Conservation (phyloP, 1,140 invertebrate species). For the Pemphigus obesinymphae region DNA sequence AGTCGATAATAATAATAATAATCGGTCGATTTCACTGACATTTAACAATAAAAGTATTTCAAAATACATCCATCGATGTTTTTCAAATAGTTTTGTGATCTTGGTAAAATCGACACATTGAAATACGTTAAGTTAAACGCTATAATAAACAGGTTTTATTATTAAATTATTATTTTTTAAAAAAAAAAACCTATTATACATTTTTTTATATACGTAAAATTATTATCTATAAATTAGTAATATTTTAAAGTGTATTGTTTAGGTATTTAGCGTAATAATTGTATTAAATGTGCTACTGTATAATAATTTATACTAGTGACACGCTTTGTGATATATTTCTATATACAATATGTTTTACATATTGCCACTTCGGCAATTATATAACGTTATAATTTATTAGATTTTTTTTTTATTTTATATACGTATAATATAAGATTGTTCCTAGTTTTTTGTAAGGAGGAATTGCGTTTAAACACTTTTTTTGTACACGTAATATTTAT, state of each 20-base stretch:
- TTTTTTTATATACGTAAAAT: background rate
- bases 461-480: background rate
- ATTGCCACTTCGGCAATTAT: too few species aligned
- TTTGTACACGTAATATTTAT: too few species aligned
- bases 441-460: conserved; percentile 18
- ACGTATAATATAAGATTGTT: conserved; percentile 13
- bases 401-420: too few species aligned
- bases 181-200: too few species aligned
- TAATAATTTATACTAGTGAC: background rate
- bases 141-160: background rate
- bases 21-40: conserved; percentile 36
- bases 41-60: conserved; percentile 25
- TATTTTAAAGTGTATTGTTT: background rate
- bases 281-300: background rate
- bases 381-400: background rate
- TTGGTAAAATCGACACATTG: conserved; percentile 32
- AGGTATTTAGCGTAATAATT: background rate
- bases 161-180: background rate
- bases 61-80: background rate
- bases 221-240: background rate
- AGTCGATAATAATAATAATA: too few species aligned
- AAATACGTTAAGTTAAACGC: background rate
- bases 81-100: conserved; percentile 30
- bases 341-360: background rate
- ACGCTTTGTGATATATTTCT: conserved; percentile 21